Evolutionary conservation across 2,113 vertebrate species (phyloP).

Genomic region (Pholis gunnellus): DNA sequence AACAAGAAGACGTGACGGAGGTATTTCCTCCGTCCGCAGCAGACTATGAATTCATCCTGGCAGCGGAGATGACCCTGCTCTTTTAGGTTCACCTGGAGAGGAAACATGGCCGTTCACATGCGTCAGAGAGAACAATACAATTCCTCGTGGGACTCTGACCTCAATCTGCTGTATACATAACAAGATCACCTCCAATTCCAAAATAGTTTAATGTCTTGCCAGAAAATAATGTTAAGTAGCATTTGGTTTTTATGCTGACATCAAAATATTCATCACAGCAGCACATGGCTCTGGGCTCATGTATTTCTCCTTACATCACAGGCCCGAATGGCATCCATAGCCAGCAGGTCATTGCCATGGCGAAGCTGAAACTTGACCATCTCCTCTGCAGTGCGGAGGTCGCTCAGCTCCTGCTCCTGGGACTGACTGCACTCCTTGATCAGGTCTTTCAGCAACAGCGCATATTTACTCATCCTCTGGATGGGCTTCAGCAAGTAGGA

Average conservation of each 20-base stretch:
- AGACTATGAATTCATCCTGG: constrained; percentile 89
- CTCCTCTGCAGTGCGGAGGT: constrained; percentile 90
- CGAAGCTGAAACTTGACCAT: constrained; percentile 97
- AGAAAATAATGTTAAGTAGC: background rate
- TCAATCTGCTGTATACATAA: constrained; percentile 40
- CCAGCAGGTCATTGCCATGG: constrained; percentile 95
- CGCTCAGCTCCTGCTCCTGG: constrained; percentile 89
- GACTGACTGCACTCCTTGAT: constrained; percentile 91
- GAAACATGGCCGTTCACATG: constrained; percentile 53
- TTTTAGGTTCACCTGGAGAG: constrained; percentile 88
- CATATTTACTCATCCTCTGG: constrained; percentile 97
- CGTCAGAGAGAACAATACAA: constrained; percentile 71
- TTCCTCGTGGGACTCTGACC: constrained; percentile 47
- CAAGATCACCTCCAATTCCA: constrained; percentile 44
- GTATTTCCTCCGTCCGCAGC: constrained; percentile 88
- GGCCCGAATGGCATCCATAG: constrained; percentile 96
- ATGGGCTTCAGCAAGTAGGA: constrained; percentile 97
- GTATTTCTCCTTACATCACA: constrained; percentile 89
- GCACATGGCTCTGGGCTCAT: background rate
- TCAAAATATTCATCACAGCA: background rate
- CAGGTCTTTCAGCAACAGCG: constrained; percentile 93
- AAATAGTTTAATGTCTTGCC: constrained; percentile 40
- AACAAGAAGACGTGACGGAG: constrained; percentile 89
- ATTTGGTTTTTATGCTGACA: constrained; percentile 3
- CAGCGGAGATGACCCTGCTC: constrained; percentile 88